Base-by-base conservation (phyloP, 2,797 vertebrate species). In the Chaetophractus vellerosus region DNA sequence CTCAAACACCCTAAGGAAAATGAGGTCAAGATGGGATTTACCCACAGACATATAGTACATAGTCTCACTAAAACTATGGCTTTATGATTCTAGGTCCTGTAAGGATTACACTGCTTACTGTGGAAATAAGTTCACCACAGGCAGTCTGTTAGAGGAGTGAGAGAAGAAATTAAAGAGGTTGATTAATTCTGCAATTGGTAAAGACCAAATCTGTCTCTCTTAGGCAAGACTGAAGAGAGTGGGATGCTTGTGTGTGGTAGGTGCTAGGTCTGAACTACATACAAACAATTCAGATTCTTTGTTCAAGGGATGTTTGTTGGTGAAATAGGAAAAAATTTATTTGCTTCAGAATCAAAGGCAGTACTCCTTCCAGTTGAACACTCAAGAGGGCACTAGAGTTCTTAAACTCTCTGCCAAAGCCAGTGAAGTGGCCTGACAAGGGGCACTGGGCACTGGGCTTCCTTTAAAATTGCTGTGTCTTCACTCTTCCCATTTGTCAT, bases 161-260 rank as follows among this genome's bases (percentile, higher is more conserved):
- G 61, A 26, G 16, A 28, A 38, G 16, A 91, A 87, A 76, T 48
- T 38, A 38, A 81, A 80, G 48, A 80, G 18, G 38, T 19, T 33
- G 50, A 24, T 38, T n/a, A 36, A 64, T 64, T 87, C 68, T 69
- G 50, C 24, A 26, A 61, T 97, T 90, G 38, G n/a, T 48, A 66
- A 78, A 86, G 50, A 36, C 36, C 16, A 21, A 28, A 23, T 55
- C 19, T 74, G 24, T 66, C n/a, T 87, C 5, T 4, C 6, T 19
- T 33, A 36, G 64, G 38, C 23, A 71, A 8, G 45, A 79, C 14
- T 26, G 9, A 50, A 38, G 28, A 72, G 59, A 45, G 14, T 28
- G 48, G 5, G 66, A 24, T 50, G 63, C 41, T 36, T 31, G 26
- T 26, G 7, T 38, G 36, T 75, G 23, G 4, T 15, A 41, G 26